These are phyloP conservation scores for Plebejus melissa DNA, from an alignment of 2,888 invertebrate species.

Conservation along the genomic window DNA sequence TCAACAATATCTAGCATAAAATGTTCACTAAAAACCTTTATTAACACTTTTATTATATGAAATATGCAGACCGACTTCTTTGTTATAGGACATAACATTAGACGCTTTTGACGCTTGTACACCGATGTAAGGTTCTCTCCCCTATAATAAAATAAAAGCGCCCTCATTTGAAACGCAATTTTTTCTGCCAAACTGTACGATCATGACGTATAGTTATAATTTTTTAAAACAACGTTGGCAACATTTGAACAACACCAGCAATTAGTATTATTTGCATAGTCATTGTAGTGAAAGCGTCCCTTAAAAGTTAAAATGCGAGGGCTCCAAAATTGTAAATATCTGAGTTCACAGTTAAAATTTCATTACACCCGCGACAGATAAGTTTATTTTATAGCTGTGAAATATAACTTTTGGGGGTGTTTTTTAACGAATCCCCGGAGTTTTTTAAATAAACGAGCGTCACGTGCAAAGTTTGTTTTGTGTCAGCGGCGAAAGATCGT, in stretches of 20 bases:
- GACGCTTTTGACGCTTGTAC: no score
- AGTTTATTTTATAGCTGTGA: constrained; percentile 25
- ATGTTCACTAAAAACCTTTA: no score
- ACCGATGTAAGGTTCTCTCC: no score
- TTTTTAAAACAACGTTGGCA: not conserved
- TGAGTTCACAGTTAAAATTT: not conserved
- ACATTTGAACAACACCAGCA: not conserved
- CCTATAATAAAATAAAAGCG: no score
- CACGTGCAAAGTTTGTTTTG: constrained; percentile 22
- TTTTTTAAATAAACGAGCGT: constrained; percentile 26
- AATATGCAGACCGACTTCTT: no score
- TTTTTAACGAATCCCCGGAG: constrained; percentile 25
- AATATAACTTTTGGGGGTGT: constrained; percentile 26
- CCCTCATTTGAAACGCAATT: no score
- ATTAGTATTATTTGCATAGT: not conserved
- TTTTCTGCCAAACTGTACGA: no score
- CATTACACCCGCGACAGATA: constrained; percentile 24
- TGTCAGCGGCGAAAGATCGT: constrained; percentile 3
- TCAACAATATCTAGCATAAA: no score
- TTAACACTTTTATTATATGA: no score
- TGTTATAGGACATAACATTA: no score
- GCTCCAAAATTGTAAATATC: constrained; percentile 19
- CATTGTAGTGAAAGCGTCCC: not conserved
- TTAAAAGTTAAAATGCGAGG: not conserved
- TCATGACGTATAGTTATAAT: no score